Conservation (phyloP, 2,797 vertebrate genomes). For the Cynodonichthys magdalenae region DNA sequence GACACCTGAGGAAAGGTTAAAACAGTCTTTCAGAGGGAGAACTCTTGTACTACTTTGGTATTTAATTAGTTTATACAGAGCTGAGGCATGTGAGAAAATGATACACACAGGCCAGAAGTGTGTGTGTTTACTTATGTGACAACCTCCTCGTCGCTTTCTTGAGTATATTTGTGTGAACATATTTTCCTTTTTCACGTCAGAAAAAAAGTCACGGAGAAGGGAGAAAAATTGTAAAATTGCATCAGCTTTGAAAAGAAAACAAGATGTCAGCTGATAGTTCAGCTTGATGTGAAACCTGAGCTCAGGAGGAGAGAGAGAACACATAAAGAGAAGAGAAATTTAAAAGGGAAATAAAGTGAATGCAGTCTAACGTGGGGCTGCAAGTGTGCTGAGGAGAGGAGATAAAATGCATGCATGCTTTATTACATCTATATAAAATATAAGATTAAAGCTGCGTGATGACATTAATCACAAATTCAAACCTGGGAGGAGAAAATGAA, state of each 20-base stretch:
- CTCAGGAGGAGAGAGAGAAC: not conserved
- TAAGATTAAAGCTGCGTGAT: slow-evolving; percentile 8
- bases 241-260: not conserved
- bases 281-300: not conserved
- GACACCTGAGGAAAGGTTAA: slow-evolving; percentile 75
- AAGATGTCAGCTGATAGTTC: not conserved
- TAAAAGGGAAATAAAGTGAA: slow-evolving; percentile 5
- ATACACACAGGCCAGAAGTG: not conserved
- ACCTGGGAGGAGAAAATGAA: not conserved
- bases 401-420: not conserved
- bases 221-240: not conserved
- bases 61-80: slow-evolving; percentile 23
- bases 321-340: slow-evolving; percentile 1
- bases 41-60: slow-evolving; percentile 24
- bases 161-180: not conserved
- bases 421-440: slow-evolving; percentile 8
- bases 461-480: not conserved
- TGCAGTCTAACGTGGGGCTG: not conserved
- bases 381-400: not conserved
- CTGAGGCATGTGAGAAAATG: not conserved
- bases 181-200: not conserved
- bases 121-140: slow-evolving; percentile 5
- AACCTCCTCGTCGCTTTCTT: not conserved
- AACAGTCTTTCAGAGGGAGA: slow-evolving; percentile 57
- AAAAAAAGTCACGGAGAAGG: not conserved